Evolutionary conservation across 2,113 vertebrate species (phyloP).

Genomic region (Gymnorhina tibicen): DNA sequence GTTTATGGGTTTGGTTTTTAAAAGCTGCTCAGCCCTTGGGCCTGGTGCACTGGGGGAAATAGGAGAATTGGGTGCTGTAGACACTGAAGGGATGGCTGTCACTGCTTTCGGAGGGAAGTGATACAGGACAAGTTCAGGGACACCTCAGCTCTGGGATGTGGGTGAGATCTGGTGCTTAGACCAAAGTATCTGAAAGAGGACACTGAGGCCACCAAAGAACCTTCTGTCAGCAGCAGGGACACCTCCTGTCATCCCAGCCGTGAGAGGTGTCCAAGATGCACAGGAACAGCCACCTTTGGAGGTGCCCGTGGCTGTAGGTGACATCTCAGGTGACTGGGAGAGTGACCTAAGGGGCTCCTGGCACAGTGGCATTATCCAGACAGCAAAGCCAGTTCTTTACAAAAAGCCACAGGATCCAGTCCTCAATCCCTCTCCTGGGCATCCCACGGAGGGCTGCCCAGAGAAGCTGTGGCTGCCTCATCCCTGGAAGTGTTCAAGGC

Average conservation of each 20-base stretch:
- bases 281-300: neutral
- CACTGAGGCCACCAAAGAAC: neutral
- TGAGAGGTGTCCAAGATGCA: neutral
- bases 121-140: neutral
- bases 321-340: neutral
- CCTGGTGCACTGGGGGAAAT: accelerated
- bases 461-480: neutral
- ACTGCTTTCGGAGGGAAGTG: neutral
- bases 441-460: neutral
- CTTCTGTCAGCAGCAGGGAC: neutral
- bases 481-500: neutral
- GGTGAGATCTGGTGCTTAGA: neutral
- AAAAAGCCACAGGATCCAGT: neutral
- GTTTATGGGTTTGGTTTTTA: neutral
- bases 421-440: neutral
- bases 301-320: neutral
- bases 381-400: neutral
- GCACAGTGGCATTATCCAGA: neutral
- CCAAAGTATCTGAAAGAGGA: neutral
- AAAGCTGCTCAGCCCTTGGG: neutral
- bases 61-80: neutral
- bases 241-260: neutral
- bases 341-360: neutral
- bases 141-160: neutral
- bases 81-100: too few species aligned